Evolutionary conservation across 2,113 vertebrate genomes (phyloP).

Genomic region (Seriola rivoliana): DNA sequence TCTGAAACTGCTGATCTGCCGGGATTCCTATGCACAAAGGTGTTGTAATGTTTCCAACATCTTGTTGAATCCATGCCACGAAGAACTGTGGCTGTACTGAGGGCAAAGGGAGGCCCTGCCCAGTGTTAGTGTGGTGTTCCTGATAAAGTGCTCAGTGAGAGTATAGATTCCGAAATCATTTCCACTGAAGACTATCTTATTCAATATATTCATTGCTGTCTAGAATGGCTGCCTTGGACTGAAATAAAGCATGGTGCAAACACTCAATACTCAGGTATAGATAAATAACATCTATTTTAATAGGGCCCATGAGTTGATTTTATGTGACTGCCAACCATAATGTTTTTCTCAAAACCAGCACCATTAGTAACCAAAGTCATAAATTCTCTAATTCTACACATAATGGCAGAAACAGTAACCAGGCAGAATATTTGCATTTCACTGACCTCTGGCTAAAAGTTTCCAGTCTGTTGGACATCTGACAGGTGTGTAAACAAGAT

Average conservation of each 20-base stretch:
- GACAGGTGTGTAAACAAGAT: too few species aligned
- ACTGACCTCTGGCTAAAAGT: too few species aligned
- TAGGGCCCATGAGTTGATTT: background rate
- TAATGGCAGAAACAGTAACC: too few species aligned
- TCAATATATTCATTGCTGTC: background rate
- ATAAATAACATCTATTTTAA: background rate
- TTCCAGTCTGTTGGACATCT: too few species aligned
- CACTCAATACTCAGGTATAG: background rate
- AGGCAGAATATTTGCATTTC: too few species aligned
- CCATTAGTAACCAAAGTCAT: too few species aligned
- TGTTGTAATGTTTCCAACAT: background rate
- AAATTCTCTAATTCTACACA: too few species aligned
- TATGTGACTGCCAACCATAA: background rate
- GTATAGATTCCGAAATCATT: background rate
- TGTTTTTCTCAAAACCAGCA: background rate
- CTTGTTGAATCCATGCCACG: background rate
- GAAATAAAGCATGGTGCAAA: background rate
- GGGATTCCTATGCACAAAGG: too few species aligned
- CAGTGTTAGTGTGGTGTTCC: background rate
- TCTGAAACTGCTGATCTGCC: too few species aligned
- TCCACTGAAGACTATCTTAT: background rate
- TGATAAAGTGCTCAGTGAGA: background rate
- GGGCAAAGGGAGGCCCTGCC: too few species aligned
- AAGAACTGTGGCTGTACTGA: background rate
- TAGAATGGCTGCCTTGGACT: background rate